Conservation (phyloP, 2,113 vertebrate genomes). For the Hippocampus barbouri region DNA sequence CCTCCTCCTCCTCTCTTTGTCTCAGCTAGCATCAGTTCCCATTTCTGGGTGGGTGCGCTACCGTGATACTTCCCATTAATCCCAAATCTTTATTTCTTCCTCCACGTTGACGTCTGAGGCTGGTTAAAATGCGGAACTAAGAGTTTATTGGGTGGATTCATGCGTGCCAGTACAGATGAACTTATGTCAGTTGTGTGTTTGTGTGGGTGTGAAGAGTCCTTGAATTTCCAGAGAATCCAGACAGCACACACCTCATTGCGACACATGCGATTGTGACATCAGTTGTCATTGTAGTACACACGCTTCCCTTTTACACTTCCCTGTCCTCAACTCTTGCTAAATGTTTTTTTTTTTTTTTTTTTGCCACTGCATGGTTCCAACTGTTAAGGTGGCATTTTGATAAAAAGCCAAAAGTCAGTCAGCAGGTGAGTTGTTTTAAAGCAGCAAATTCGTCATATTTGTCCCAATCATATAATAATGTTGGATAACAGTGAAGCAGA, state of each 20-base stretch:
- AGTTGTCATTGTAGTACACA: slow-evolving; percentile 48
- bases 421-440: slow-evolving; percentile 11
- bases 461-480: slow-evolving; percentile 25
- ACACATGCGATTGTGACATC: slow-evolving; percentile 69
- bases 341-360: slow-evolving; percentile 35
- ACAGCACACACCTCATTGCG: slow-evolving; percentile 71
- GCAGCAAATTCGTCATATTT: slow-evolving; percentile 32
- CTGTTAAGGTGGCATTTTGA: slow-evolving; percentile 13
- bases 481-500: slow-evolving; percentile 47
- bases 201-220: slow-evolving; percentile 25
- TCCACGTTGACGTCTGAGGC: slow-evolving; percentile 34
- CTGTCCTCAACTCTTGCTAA: slow-evolving; percentile 57
- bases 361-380: slow-evolving; percentile 47
- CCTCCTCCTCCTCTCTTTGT: slow-evolving; percentile 57
- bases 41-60: slow-evolving; percentile 27
- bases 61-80: slow-evolving; percentile 31
- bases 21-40: slow-evolving; percentile 61
- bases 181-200: slow-evolving; percentile 31
- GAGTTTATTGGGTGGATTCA: slow-evolving; percentile 4
- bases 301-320: slow-evolving; percentile 64
- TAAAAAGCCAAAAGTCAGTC: neutral
- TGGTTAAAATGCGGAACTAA: slow-evolving; percentile 36
- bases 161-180: slow-evolving; percentile 43
- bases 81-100: slow-evolving; percentile 58
- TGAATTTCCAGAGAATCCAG: slow-evolving; percentile 69